A percentile compares a stretch with the other conserved stretches of the same genome.
Evolutionary conservation across 2,113 vertebrate species (phyloP).

Genomic region (Colistium nudipinnis): DNA sequence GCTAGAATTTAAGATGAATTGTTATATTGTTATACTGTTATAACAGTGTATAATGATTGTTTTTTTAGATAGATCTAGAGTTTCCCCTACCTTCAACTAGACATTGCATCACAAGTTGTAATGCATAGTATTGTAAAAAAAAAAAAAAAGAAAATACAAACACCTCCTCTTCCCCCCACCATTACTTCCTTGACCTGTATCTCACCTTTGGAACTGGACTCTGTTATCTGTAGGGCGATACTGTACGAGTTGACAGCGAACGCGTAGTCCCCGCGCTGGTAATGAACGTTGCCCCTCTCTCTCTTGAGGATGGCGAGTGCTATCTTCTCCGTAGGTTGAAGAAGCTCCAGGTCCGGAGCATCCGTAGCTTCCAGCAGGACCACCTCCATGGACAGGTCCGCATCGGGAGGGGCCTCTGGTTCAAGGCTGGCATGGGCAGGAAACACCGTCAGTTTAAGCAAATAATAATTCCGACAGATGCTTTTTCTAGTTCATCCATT

Average conservation of each 20-base stretch:
- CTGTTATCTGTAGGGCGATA: slow-evolving; percentile 89
- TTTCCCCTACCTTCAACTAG: neutral
- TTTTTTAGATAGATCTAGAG: neutral
- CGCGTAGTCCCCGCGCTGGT: slow-evolving; percentile 90
- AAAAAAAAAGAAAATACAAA: too few relatives aligned
- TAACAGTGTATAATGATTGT: too few relatives aligned
- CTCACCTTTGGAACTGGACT: slow-evolving; percentile 93
- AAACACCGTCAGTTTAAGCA: neutral
- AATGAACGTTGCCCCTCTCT: slow-evolving; percentile 91
- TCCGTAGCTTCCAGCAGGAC: slow-evolving; percentile 84
- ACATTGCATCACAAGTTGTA: neutral
- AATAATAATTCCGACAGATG: too few relatives aligned
- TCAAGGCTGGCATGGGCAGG: slow-evolving; percentile 66
- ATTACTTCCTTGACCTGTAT: neutral
- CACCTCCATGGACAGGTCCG: slow-evolving; percentile 87
- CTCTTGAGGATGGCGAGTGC: slow-evolving; percentile 88
- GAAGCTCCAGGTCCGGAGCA: slow-evolving; percentile 87
- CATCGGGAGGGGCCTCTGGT: slow-evolving; percentile 83
- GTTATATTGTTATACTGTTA: too few relatives aligned
- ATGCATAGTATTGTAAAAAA: neutral
- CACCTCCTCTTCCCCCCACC: too few relatives aligned
- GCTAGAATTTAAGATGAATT: too few relatives aligned
- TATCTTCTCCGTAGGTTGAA: slow-evolving; percentile 84
- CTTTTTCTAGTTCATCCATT: too few relatives aligned
- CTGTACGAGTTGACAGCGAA: slow-evolving; percentile 94